Evolutionary conservation across 2,797 vertebrate genomes (phyloP).

Genomic region (Bradypodion pumilum): DNA sequence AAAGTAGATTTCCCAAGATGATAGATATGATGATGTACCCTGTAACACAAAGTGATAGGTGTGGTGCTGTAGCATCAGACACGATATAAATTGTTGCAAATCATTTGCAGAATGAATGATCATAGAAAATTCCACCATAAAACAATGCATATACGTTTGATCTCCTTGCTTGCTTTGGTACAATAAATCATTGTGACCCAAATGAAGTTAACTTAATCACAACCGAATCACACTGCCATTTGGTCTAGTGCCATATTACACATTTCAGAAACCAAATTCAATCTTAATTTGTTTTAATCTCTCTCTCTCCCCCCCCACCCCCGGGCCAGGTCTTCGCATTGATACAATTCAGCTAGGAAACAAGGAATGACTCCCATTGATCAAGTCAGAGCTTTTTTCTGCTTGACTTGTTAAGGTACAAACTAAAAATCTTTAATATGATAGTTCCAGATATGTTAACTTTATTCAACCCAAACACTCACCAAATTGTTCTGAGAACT

Average conservation of each 20-base stretch:
- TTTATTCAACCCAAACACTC: not conserved
- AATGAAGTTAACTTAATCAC: not conserved
- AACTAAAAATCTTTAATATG: not conserved
- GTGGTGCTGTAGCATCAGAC: not conserved
- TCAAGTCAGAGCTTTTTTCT: not conserved
- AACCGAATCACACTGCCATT: not conserved
- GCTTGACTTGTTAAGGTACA: not conserved
- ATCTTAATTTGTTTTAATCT: not conserved
- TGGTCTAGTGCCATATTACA: not conserved
- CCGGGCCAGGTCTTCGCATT: not conserved
- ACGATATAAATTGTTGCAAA: constrained; percentile 16
- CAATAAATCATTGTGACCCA: not conserved
- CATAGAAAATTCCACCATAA: not conserved
- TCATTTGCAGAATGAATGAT: constrained; percentile 7
- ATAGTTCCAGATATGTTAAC: not conserved
- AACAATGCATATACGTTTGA: not conserved
- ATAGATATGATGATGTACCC: too few relatives aligned
- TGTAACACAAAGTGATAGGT: not conserved
- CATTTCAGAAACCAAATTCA: not conserved
- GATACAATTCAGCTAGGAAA: not conserved
- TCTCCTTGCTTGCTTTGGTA: not conserved
- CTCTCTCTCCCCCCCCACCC: not conserved
- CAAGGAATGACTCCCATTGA: not conserved
- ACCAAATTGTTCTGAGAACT: not conserved
- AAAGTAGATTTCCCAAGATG: constrained; percentile 5